Evolutionary conservation across 1,140 invertebrate species (phyloP).

Genomic region (Triops longicaudatus): DNA sequence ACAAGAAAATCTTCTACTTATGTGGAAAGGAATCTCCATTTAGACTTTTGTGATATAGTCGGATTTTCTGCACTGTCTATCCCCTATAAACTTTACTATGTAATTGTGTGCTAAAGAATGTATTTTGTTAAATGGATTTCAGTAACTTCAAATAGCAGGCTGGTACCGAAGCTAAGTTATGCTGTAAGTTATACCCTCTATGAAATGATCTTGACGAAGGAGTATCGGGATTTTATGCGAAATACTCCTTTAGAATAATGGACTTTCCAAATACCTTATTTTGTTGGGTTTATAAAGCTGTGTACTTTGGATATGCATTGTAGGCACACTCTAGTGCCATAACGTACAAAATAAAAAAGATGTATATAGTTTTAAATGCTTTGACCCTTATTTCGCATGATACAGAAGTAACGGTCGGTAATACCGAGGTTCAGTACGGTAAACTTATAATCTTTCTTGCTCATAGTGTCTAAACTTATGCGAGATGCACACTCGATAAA

Average conservation of each 20-base stretch:
- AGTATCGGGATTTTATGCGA: background rate
- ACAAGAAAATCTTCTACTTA: background rate
- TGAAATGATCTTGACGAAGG: background rate
- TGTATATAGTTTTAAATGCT: background rate
- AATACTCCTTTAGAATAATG: background rate
- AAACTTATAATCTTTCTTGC: too few relatives aligned
- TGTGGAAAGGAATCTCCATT: background rate
- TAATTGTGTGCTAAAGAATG: background rate
- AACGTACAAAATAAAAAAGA: conserved; percentile 13
- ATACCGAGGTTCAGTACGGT: too few relatives aligned
- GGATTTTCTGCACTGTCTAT: background rate
- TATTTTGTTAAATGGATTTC: background rate
- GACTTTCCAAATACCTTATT: background rate
- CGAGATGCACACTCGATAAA: too few relatives aligned
- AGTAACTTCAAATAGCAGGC: background rate
- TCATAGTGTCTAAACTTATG: too few relatives aligned
- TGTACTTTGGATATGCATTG: background rate
- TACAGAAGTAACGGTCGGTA: too few relatives aligned
- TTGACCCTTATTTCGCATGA: too few relatives aligned
- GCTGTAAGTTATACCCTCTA: background rate
- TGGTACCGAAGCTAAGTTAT: conserved; percentile 1
- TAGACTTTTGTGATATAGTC: conserved; percentile 6
- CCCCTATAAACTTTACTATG: background rate
- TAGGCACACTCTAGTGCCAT: background rate
- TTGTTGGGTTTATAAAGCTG: background rate